Conservation (phyloP, 92 coral and sea anemone genomes). For the Zoanthus solanderi region DNA sequence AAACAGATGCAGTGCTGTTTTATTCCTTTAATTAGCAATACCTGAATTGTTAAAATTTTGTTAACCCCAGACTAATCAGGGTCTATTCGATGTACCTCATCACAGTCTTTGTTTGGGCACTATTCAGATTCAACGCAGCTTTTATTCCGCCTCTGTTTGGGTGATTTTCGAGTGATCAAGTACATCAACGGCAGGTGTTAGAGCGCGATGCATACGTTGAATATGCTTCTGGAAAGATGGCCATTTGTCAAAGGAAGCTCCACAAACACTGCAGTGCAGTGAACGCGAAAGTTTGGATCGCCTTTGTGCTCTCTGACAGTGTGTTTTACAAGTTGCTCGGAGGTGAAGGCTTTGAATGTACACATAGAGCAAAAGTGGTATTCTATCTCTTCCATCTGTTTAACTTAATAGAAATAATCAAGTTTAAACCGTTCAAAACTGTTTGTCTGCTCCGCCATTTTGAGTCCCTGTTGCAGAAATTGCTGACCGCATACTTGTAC, state of each 20-base stretch:
- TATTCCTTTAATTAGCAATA: not conserved
- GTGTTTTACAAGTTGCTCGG: conserved; percentile 42
- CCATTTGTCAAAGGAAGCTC: conserved; percentile 47
- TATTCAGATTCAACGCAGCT: conserved; percentile 32
- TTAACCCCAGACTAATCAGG: conserved; percentile 33
- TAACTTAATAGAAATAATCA: not conserved
- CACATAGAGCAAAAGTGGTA: conserved; percentile 36
- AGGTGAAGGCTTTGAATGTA: conserved; percentile 10
- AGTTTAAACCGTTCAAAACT: not conserved
- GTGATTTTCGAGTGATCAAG: conserved; percentile 34
- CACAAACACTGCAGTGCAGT: conserved; percentile 32
- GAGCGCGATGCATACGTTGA: conserved; percentile 39
- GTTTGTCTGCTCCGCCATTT: conserved; percentile 20
- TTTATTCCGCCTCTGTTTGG: conserved; percentile 23
- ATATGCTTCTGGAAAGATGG: conserved; percentile 50
- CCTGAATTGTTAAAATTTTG: not conserved
- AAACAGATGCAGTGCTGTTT: not conserved
- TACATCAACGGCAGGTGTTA: conserved; percentile 19
- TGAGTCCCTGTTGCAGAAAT: conserved; percentile 14
- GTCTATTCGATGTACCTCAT: conserved; percentile 7
- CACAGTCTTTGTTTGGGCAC: conserved; percentile 24
- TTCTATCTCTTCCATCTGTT: conserved; percentile 18
- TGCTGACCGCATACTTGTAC: conserved; percentile 34
- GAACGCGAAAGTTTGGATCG: conserved; percentile 47
- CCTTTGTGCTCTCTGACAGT: conserved; percentile 44